Evolutionary conservation across 1,140 invertebrate species (phyloP).

Genomic region (Atta colombica): DNA sequence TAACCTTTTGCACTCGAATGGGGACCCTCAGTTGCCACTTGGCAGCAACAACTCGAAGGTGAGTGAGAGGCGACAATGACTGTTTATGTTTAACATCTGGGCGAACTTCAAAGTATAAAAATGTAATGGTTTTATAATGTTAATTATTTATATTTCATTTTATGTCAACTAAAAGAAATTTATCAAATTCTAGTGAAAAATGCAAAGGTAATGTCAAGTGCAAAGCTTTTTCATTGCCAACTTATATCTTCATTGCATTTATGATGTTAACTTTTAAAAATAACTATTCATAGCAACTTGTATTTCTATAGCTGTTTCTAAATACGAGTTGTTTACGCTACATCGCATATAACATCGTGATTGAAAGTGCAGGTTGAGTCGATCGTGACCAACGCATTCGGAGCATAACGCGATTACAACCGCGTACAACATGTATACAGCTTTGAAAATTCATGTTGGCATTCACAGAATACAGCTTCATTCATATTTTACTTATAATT

Average conservation of each 20-base stretch:
- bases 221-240: too few species aligned
- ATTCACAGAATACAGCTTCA: background rate
- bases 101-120: too few species aligned
- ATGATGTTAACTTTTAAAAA: background rate
- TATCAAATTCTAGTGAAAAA: too few species aligned
- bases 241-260: background rate
- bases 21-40: too few species aligned
- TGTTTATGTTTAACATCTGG: too few species aligned
- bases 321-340: slow-evolving; percentile 30
- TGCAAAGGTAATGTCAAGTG: too few species aligned
- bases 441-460: slow-evolving; percentile 47
- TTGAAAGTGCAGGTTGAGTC: slow-evolving; percentile 36
- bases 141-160: too few species aligned
- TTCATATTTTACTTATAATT: slow-evolving; percentile 33
- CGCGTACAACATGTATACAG: slow-evolving; percentile 18
- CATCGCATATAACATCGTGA: slow-evolving; percentile 49
- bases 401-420: slow-evolving; percentile 55
- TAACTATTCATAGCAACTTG: background rate
- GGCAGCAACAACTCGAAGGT: too few species aligned
- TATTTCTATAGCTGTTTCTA: background rate
- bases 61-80: too few species aligned
- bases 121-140: too few species aligned
- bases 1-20: background rate
- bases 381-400: slow-evolving; percentile 51
- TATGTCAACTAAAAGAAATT: too few species aligned